Conservation (phyloP, 2,797 vertebrate species). For the Podarcis lilfordi region DNA sequence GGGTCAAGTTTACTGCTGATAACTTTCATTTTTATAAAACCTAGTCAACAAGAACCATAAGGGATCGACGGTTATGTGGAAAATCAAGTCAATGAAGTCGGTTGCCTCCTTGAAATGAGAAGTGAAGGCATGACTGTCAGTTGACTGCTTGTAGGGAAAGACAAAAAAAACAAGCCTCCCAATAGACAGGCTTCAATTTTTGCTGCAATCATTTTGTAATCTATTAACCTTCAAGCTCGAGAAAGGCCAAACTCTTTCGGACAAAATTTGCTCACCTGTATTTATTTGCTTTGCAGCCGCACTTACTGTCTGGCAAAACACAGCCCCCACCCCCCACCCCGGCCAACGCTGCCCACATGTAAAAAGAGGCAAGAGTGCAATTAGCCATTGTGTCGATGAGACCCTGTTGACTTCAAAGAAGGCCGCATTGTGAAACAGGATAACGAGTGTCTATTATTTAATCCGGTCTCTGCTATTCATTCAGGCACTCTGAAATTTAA, state of each 20-base stretch:
- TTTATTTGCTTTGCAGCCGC: constrained; percentile 34
- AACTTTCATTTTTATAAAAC: constrained; percentile 42
- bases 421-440: constrained; percentile 4
- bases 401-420: constrained; percentile 17
- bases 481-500: constrained; percentile 31
- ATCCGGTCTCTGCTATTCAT: constrained; percentile 27
- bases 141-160: neutral
- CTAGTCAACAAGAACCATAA: constrained; percentile 6
- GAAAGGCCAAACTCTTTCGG: constrained; percentile 37
- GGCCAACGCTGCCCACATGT: neutral
- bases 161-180: constrained; percentile 37
- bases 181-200: constrained; percentile 27
- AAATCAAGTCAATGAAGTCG: constrained; percentile 28
- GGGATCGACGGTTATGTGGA: neutral
- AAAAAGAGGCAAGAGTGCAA: constrained; percentile 6
- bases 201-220: constrained; percentile 44
- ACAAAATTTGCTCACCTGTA: constrained; percentile 31
- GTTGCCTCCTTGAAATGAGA: constrained; percentile 34
- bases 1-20: constrained; percentile 16
- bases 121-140: neutral
- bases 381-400: constrained; percentile 14
- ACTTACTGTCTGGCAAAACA: constrained; percentile 23
- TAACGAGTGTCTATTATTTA: constrained; percentile 25
- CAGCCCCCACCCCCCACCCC: neutral
- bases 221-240: constrained; percentile 40